Base-by-base conservation (phyloP, 2,113 vertebrate species). In the Zosterops lateralis region DNA sequence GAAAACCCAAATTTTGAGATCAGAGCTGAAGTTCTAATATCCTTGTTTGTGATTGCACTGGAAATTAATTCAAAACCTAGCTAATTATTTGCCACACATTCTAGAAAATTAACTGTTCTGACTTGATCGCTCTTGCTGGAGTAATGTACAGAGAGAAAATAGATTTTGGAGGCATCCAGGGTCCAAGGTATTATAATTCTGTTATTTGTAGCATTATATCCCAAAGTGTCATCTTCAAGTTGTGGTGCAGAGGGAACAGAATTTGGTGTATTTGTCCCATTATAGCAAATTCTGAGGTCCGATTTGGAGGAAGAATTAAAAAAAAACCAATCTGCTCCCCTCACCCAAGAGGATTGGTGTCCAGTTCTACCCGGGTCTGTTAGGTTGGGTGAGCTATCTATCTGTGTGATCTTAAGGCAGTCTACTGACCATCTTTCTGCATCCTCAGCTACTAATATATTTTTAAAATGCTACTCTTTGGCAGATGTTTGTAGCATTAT, bases 111-210 rank as follows among this genome's bases (percentile, higher is more conserved):
- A 64, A n/a, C 26, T 61, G 4, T 40, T 89, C 67, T 73, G 42
- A 21, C 32, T 54, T 71, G 5, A 25, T 88, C 17, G 73, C 18
- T 80, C 12, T 58, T 64, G 7, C 7, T 86, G 28, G 16, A 32
- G 18, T 72, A 54, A 26, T 1, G 45, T 54, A 6, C 0, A 1
- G 32, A 60, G 34, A 56, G 17, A 40, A 81, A 53, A n/a, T 1
- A 26, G 4, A 3, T 36, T 62, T 70, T 64, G 74, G 44, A 77
- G 45, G 19, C 9, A n/a, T 40, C 28, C 15, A n/a, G 29, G 26
- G 10, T 9, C 6, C 29, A 12, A 26, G 16, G 17, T 51, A 1
- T 85, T 65, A 36, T 81, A 26, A 10, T 42, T 70, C 20, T 18
- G 5, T 56, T 47, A 44, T 84, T 66, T 77, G 44, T 83, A 44